Percentiles rank a stretch among this genome's conserved stretches.
Conservation (phyloP, 2,113 vertebrate genomes). For the Clupea harengus region DNA sequence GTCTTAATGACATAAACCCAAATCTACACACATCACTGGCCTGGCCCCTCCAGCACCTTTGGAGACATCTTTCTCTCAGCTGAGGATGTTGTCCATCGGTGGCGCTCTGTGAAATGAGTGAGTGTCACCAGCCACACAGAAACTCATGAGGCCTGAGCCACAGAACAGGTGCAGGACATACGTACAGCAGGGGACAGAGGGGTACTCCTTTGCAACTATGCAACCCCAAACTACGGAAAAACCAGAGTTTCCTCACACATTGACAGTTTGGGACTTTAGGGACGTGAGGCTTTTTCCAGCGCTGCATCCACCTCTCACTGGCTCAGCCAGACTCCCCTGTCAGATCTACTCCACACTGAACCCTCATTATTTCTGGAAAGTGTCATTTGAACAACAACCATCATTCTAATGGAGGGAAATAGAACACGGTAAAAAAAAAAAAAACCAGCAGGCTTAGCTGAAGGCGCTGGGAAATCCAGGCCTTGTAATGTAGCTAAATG, state of each 20-base stretch:
- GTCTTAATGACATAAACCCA: background rate
- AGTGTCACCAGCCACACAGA: background rate
- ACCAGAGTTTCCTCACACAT: background rate
- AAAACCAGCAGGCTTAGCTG: background rate
- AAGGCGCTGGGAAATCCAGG: background rate
- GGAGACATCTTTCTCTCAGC: background rate
- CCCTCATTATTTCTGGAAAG: slow-evolving; percentile 7
- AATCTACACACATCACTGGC: background rate
- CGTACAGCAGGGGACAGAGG: background rate
- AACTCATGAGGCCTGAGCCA: background rate
- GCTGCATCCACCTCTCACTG: background rate
- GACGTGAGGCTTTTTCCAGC: background rate
- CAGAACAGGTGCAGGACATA: background rate
- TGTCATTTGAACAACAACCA: slow-evolving; percentile 18
- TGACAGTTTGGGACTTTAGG: slow-evolving; percentile 13
- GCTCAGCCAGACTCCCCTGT: background rate
- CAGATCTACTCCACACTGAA: slow-evolving; percentile 7
- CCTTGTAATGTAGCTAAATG: slow-evolving; percentile 12
- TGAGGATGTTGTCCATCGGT: background rate
- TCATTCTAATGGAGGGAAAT: slow-evolving; percentile 17
- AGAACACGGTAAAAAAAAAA: background rate
- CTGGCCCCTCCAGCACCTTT: background rate
- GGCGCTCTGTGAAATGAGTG: background rate
- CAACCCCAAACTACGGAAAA: background rate
- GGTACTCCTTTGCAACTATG: background rate